Conservation (phyloP, 2,113 vertebrate genomes). For the Mola mola region DNA sequence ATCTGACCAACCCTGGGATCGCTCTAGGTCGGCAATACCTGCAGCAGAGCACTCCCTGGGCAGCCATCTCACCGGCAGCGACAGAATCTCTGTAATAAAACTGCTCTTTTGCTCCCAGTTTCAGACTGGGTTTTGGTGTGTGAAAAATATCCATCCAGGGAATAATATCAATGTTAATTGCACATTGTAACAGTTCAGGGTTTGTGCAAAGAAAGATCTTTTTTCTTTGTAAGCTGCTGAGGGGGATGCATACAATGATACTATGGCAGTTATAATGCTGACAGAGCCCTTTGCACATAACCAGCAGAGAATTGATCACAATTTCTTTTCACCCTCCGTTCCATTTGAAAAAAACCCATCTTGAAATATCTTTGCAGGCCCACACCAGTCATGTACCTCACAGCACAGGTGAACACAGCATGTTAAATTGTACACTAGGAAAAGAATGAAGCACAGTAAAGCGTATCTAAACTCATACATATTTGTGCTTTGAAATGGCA, state of each 20-base stretch:
- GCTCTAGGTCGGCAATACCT: slow-evolving; percentile 45
- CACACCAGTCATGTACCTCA: slow-evolving; percentile 1
- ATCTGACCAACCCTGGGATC: slow-evolving; percentile 55
- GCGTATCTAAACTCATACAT: slow-evolving; percentile 7
- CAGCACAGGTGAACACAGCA: slow-evolving; percentile 2
- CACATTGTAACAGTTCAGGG: slow-evolving; percentile 43
- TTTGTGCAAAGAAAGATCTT: slow-evolving; percentile 33
- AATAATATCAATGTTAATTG: slow-evolving; percentile 67
- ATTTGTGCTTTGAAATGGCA: slow-evolving; percentile 22
- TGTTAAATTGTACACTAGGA: slow-evolving; percentile 10
- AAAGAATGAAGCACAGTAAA: slow-evolving; percentile 15
- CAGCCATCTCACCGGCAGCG: slow-evolving; percentile 32
- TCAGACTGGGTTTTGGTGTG: slow-evolving; percentile 24
- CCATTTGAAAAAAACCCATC: slow-evolving; percentile 13
- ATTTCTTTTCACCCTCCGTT: slow-evolving; percentile 16
- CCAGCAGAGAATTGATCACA: slow-evolving; percentile 45
- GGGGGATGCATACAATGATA: slow-evolving; percentile 30
- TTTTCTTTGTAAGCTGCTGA: slow-evolving; percentile 4
- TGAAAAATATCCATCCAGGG: slow-evolving; percentile 53
- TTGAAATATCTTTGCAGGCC: slow-evolving; percentile 19
- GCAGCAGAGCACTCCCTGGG: slow-evolving; percentile 56
- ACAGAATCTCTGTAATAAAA: slow-evolving; percentile 55
- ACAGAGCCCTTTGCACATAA: slow-evolving; percentile 41
- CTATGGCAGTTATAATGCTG: slow-evolving; percentile 32
- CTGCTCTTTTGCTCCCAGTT: slow-evolving; percentile 25